These are phyloP conservation scores for Euleptes europaea DNA, from an alignment of 2,113 vertebrate genomes.

Conservation along the genomic window DNA sequence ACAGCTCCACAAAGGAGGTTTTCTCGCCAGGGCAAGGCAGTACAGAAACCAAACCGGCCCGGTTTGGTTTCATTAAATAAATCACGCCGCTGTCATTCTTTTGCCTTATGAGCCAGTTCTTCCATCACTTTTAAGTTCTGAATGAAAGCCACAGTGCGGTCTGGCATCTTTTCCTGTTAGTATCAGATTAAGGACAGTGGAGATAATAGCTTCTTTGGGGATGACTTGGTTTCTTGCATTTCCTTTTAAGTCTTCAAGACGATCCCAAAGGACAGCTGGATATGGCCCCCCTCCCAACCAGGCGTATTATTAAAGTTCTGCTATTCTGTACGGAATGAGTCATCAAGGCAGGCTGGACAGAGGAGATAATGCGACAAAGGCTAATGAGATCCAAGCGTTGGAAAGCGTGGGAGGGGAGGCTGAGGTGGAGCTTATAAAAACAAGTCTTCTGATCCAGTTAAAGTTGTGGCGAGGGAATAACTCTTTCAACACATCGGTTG, in stretches of 20 bases:
- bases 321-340: not conserved
- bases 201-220: not conserved
- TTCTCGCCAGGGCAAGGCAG: not conserved
- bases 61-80: not conserved
- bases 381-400: not conserved
- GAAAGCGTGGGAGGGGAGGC: not conserved
- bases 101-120: not conserved
- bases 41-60: not conserved
- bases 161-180: not conserved
- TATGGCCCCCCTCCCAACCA: not conserved
- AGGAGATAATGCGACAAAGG: conserved; percentile 20
- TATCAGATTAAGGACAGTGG: not conserved
- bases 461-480: too few species aligned
- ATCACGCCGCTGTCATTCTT: not conserved
- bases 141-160: not conserved
- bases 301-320: conserved; percentile 9
- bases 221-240: not conserved
- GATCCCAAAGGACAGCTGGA: conserved; percentile 10
- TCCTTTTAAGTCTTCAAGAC: conserved; percentile 11
- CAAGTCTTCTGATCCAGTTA: too few species aligned
- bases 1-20: not conserved
- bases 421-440: too few species aligned
- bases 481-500: too few species aligned
- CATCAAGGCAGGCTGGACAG: conserved; percentile 4
- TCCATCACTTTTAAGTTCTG: not conserved